These are phyloP conservation scores for Oscheius sp. DNA, from an alignment of 2,888 invertebrate genomes.

Conservation along the genomic window DNA sequence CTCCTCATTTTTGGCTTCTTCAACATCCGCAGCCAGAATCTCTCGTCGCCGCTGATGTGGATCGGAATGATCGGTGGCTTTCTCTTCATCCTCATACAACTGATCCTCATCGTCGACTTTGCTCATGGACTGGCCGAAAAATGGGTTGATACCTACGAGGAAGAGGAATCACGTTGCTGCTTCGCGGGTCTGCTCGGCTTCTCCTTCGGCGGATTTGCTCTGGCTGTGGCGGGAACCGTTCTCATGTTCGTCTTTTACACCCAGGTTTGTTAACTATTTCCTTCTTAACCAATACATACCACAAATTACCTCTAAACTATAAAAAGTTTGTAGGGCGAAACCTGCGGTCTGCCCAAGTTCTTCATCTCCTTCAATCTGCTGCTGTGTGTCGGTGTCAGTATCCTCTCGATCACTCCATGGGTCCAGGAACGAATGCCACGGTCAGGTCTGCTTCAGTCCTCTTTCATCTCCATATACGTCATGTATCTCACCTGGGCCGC, in stretches of 20 bases:
- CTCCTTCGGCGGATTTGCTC: conserved; percentile 85
- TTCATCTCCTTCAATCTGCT: conserved; percentile 96
- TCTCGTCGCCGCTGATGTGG: conserved; percentile 88
- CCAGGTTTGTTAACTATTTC: conserved; percentile 80
- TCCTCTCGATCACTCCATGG: conserved; percentile 87
- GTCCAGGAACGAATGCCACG: conserved; percentile 83
- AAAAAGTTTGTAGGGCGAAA: conserved; percentile 57
- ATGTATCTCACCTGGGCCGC: conserved; percentile 98
- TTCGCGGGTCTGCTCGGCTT: conserved; percentile 84
- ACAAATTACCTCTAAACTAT: background rate
- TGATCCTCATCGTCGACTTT: conserved; percentile 95
- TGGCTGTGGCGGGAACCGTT: conserved; percentile 85
- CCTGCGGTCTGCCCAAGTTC: conserved; percentile 92
- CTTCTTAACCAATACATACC: background rate
- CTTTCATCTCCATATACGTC: conserved; percentile 91
- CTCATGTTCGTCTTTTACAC: conserved; percentile 88
- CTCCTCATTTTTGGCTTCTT: conserved; percentile 93
- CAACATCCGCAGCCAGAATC: conserved; percentile 85
- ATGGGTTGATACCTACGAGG: conserved; percentile 92
- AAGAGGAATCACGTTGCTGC: conserved; percentile 89
- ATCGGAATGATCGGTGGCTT: conserved; percentile 97
- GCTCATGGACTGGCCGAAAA: conserved; percentile 95
- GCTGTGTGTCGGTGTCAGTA: conserved; percentile 85
- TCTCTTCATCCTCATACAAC: conserved; percentile 93
- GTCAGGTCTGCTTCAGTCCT: conserved; percentile 87